These are phyloP conservation scores for Rhabditoides inermis DNA, from an alignment of 2,888 invertebrate genomes.

Conservation along the genomic window DNA sequence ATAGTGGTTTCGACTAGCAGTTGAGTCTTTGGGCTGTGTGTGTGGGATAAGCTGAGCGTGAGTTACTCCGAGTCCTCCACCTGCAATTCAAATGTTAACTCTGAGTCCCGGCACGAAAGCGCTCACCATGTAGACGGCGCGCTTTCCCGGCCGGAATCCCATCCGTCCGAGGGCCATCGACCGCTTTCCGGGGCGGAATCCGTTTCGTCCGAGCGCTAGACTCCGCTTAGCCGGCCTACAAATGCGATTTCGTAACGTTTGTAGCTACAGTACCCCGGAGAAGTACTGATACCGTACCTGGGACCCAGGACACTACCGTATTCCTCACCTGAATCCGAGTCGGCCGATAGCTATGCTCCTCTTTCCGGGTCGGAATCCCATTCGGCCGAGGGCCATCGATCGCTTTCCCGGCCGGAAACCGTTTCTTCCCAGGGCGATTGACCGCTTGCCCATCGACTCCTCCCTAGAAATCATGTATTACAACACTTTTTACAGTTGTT, in stretches of 20 bases:
- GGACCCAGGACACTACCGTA: no score
- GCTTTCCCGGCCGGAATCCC: slow-evolving; percentile 30
- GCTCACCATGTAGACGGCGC: background rate
- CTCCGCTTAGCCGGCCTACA: slow-evolving; percentile 9
- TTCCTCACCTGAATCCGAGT: no score
- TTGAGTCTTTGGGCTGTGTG: no score
- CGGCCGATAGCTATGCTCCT: slow-evolving; percentile 32
- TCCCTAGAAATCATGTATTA: no score
- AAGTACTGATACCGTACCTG: no score
- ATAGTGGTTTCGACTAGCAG: no score
- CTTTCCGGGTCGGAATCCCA: slow-evolving; percentile 47
- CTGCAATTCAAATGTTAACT: background rate
- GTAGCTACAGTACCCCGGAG: no score
- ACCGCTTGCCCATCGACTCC: slow-evolving; percentile 18
- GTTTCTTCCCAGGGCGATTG: slow-evolving; percentile 13
- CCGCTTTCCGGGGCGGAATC: slow-evolving; percentile 10
- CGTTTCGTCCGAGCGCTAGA: slow-evolving; percentile 16
- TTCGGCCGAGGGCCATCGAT: slow-evolving; percentile 42
- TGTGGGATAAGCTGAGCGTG: no score
- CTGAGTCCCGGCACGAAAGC: no score
- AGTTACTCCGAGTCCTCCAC: no score
- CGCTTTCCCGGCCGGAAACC: slow-evolving; percentile 35
- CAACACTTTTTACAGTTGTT: no score
- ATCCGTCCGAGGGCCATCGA: slow-evolving; percentile 17
- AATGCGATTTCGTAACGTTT: no score